A percentile compares a stretch with the other conserved stretches of the same genome.
Evolutionary conservation across 2,888 invertebrate genomes (phyloP).

Genomic region (Perithous albicinctus): DNA sequence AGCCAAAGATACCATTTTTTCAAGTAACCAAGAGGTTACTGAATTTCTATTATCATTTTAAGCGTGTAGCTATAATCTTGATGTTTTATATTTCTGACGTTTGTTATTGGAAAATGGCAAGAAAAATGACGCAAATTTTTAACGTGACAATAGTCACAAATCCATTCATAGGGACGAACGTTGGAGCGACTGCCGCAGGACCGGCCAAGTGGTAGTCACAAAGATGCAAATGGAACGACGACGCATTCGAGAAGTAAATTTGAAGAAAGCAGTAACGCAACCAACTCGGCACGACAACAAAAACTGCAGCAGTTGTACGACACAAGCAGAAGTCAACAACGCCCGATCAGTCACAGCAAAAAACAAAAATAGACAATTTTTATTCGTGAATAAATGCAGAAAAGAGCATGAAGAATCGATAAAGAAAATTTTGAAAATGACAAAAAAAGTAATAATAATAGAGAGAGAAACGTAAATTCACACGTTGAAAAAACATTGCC

Average conservation of each 20-base stretch:
- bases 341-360: background rate
- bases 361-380: conserved; percentile 16
- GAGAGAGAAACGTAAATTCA: background rate
- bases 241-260: conserved; percentile 36
- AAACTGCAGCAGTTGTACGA: background rate
- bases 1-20: background rate
- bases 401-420: conserved; percentile 1
- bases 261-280: conserved; percentile 25
- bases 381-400: conserved; percentile 21
- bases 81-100: background rate
- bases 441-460: background rate
- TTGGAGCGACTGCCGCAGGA: conserved; percentile 74
- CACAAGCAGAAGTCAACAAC: conserved; percentile 27
- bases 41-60: background rate
- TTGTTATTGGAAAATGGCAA: background rate
- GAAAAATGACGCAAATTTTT: conserved; percentile 28
- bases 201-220: conserved; percentile 82
- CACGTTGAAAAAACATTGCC: conserved; percentile 21
- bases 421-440: background rate
- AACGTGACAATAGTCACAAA: conserved; percentile 79
- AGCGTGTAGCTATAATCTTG: background rate
- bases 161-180: conserved; percentile 81
- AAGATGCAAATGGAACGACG: conserved; percentile 32
- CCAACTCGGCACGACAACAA: conserved; percentile 2
- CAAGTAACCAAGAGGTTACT: background rate